These are phyloP conservation scores for Musca vetustissima DNA, from an alignment of 1,140 invertebrate species.

Conservation along the genomic window DNA sequence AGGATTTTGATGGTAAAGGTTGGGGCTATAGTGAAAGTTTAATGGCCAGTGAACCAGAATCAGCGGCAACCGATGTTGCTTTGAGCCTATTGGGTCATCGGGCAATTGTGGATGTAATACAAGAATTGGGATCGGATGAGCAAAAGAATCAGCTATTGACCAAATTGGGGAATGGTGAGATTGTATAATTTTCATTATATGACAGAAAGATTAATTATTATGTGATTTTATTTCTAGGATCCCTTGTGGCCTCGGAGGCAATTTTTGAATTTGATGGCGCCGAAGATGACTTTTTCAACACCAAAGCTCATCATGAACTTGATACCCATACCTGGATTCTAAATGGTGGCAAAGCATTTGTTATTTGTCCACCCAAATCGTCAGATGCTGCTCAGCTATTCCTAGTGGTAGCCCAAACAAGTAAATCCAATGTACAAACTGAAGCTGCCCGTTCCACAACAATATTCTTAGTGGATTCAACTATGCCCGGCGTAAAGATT, in stretches of 20 bases:
- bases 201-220: background rate
- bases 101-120: conserved; percentile 56
- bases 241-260: conserved; percentile 56
- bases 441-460: conserved; percentile 57
- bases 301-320: conserved; percentile 39
- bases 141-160: conserved; percentile 59
- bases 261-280: conserved; percentile 54
- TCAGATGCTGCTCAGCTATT: conserved; percentile 53
- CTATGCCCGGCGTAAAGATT: conserved; percentile 68
- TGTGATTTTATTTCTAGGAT: conserved; percentile 21
- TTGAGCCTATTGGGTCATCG: conserved; percentile 57
- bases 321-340: conserved; percentile 55
- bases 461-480: conserved; percentile 76
- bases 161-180: conserved; percentile 56
- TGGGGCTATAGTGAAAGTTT: conserved; percentile 59
- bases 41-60: conserved; percentile 57
- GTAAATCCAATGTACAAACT: conserved; percentile 37
- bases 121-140: conserved; percentile 52
- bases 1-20: conserved; percentile 49
- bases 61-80: conserved; percentile 49
- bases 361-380: conserved; percentile 57
- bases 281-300: conserved; percentile 49
- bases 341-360: conserved; percentile 58
- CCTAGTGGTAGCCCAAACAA: conserved; percentile 57
- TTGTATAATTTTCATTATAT: background rate